Base-by-base conservation (phyloP, 1,140 invertebrate species). In the Caenorhabditis brenneri region DNA sequence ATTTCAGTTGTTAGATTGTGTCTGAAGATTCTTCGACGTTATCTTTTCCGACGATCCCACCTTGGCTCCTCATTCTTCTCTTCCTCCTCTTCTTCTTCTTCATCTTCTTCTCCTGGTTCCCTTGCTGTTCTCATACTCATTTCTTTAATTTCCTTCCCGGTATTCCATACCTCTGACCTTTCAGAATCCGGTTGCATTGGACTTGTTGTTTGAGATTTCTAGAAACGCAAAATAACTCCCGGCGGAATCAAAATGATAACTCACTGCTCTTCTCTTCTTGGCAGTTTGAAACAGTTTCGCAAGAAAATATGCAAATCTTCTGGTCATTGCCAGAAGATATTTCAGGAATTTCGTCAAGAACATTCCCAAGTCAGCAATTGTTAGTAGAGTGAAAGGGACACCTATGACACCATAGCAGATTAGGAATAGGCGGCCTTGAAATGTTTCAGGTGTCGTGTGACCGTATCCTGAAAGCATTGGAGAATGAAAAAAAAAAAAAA, bases 401-500 rank as follows among this genome's bases (percentile, higher is more conserved):
- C 88, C 88, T 31, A 89, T 86, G 15, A 89, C 48, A 12, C 88
- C 88, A 78, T 89, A 16, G 36, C 88, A 19, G 24, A 90, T 88
- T 22, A 85, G 81, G 58, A 89, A 89, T 16, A 89, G 33, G 51
- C 87, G 88, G 1, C 88, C 88, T 42, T 78, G 58, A 36, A 88
- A 81, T 22, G 92, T 93, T 87, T 91, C 90, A 16, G 92, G 92
- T n/a, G 92, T 92, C 80, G 91, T 91, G 87, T 93, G 92, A 15
- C 92, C 92, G 84, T 93, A 93, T 74, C 92, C 92, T 92, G n/a
- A n/a, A n/a, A n/a, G n/a, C n/a, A n/a, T n/a, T n/a, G n/a, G n/a
- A n/a, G n/a, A n/a, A n/a, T n/a, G n/a, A n/a, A n/a, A n/a, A n/a
- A n/a, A n/a, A n/a, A n/a, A n/a, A n/a, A n/a, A n/a, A n/a, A n/a